Percentiles rank a stretch among this genome's conserved stretches.
Evolutionary conservation across 1,140 invertebrate species (phyloP).

Genomic region (Drosophila pseudoobscura): DNA sequence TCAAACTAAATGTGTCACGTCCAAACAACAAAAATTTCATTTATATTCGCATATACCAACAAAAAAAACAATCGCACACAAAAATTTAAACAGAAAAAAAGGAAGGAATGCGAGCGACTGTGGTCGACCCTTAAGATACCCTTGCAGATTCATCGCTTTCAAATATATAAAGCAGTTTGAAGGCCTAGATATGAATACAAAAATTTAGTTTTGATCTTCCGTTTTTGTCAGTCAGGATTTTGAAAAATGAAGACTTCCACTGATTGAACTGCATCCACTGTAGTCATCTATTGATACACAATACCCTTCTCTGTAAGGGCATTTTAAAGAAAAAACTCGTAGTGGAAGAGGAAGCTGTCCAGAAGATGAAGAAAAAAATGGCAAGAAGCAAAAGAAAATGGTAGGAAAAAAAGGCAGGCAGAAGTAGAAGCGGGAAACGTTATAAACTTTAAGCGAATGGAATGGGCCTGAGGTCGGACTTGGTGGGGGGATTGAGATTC

Average conservation of each 20-base stretch:
- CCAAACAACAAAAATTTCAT: conserved; percentile 81
- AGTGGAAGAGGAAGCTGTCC: no score
- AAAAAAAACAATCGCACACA: conserved; percentile 22
- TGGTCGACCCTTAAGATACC: no score
- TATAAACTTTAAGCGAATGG: conserved; percentile 45
- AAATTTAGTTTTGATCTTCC: background rate
- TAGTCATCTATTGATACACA: no score
- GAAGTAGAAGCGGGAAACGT: conserved; percentile 33
- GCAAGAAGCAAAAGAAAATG: conserved; percentile 6
- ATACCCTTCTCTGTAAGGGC: no score
- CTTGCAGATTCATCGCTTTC: no score
- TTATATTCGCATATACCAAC: conserved; percentile 70
- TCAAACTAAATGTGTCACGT: conserved; percentile 80
- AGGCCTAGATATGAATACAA: background rate
- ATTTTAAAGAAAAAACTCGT: conserved; percentile 1
- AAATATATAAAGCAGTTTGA: no score
- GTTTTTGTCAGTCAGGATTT: no score
- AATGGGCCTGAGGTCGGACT: background rate
- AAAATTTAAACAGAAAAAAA: conserved; percentile 4
- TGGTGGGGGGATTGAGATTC: no score
- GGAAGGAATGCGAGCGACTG: background rate
- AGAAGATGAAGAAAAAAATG: conserved; percentile 5
- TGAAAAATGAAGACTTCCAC: no score
- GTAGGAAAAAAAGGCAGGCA: conserved; percentile 1
- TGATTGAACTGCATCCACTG: no score